Conservation (phyloP, 1,140 invertebrate species). For the Cardiocondyla obscurior region DNA sequence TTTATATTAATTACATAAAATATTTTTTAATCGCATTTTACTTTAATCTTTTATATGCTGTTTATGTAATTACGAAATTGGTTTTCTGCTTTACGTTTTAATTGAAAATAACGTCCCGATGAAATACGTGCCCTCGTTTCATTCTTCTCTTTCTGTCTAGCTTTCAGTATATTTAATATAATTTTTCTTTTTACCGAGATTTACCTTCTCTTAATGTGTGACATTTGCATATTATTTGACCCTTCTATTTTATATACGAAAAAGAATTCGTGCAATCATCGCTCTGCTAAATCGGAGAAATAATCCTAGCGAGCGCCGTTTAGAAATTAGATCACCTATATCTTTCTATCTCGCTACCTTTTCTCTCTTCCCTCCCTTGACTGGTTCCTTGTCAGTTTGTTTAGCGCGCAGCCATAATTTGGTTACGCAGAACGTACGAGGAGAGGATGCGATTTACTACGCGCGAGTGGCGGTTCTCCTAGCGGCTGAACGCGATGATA, state of each 20-base stretch:
- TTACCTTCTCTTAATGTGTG: no score
- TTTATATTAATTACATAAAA: background rate
- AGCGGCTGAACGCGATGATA: conserved; percentile 69
- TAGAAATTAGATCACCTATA: conserved; percentile 4
- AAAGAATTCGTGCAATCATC: background rate
- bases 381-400: background rate
- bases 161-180: no score
- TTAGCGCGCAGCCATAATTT: conserved; percentile 49
- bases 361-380: background rate
- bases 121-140: no score
- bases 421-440: conserved; percentile 9
- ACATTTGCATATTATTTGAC: conserved; percentile 2
- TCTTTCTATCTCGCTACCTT: no score
- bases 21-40: background rate
- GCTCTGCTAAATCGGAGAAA: conserved; percentile 16
- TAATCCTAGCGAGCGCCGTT: conserved; percentile 10
- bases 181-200: background rate
- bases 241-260: conserved; percentile 23
- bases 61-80: conserved; percentile 33
- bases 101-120: conserved; percentile 12
- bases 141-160: background rate
- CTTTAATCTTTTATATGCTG: background rate
- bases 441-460: conserved; percentile 5
- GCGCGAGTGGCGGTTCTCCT: conserved; percentile 28
- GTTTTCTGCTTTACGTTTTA: conserved; percentile 9